Evolutionary conservation across 2,113 vertebrate genomes (phyloP).

Genomic region (Falcunculus frontatus): DNA sequence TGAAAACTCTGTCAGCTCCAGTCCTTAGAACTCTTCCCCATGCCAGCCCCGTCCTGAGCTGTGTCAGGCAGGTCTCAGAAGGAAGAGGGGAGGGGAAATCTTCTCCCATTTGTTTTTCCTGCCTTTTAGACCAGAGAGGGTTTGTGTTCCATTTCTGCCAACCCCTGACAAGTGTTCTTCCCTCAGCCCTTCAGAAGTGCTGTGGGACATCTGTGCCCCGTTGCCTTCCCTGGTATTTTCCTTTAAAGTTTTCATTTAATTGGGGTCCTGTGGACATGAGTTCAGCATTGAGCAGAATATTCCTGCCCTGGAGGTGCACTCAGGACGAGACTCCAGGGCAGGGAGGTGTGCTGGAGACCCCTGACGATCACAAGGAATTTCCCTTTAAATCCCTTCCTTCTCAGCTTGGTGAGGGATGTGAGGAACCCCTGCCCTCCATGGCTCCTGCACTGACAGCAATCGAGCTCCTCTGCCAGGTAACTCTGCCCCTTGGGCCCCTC

Average conservation of each 20-base stretch:
- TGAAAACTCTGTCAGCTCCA: not conserved
- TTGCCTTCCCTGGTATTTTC: not conserved
- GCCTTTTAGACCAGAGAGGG: not conserved
- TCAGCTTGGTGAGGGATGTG: rapidly evolving
- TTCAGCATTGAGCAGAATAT: not conserved
- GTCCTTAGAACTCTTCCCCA: rapidly evolving
- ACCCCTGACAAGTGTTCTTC: not conserved
- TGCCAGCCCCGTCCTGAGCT: not conserved
- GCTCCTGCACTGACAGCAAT: not conserved
- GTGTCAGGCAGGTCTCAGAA: not conserved
- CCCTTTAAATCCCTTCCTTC: not conserved
- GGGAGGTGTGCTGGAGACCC: not conserved
- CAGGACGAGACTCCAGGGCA: rapidly evolving
- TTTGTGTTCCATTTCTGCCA: not conserved
- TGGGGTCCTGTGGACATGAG: not conserved
- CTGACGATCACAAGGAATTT: not conserved
- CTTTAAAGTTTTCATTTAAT: not conserved
- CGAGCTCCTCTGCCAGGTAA: not conserved
- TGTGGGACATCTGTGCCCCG: not conserved
- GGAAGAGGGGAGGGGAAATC: not conserved
- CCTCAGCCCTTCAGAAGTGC: not conserved
- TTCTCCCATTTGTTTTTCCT: not conserved
- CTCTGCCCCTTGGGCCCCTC: not conserved
- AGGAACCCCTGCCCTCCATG: not conserved
- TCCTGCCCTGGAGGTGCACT: not conserved